Evolutionary conservation across 35 echinoderm and acorn worm species (phyloP), one percentile per base, ranked within the genome.

Genomic region (Strongylocentrotus purpuratus): DNA sequence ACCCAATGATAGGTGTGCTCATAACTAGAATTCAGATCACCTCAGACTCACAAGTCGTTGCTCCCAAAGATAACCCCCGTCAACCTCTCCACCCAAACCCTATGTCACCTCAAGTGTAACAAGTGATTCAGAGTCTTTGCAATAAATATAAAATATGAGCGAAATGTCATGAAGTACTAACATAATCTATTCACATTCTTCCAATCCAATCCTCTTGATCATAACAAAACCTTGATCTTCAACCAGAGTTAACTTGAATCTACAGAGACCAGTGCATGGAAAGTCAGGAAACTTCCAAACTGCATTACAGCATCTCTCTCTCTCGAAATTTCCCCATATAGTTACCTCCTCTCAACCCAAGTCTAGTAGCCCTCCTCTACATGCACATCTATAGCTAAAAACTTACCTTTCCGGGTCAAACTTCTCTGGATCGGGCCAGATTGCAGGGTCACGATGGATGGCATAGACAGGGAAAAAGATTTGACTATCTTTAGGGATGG

Each of bases 371-470:
- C n/a, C 13, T 88, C 33, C 20, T 88, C 87, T 88, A 33, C 33
- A 14, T 6, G 10, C 8, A 13, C 14, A 88, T 8, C 5, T 22
- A 46, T 13, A 35, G 32, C 41, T 15, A 9, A 32, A n/a, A 46
- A 89, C 32, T 65, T 88, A 95, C 96, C 96, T 96, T 32, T 95
- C 94, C 0, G 96, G 96, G 31, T 31, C 65, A 31, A 96, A 96
- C 31, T 86, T 46, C n/a, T 96, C 96, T 2, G 96, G 96, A 78
- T 95, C 88, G 9, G 94, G 94, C 85, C 94, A 96, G 17, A 94
- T 78, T 13, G 91, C 78, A 61, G 96, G 94, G 91, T 96, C 96
- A 28, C 86, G 94, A 22, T 96, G 96, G 65, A 96, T 96, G 2
- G 94, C 96, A 95, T 33, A 96, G 59, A 87, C 48, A 33, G 96